Conservation (phyloP, 2,113 vertebrate species). For the Nycticryphes semicollaris region DNA sequence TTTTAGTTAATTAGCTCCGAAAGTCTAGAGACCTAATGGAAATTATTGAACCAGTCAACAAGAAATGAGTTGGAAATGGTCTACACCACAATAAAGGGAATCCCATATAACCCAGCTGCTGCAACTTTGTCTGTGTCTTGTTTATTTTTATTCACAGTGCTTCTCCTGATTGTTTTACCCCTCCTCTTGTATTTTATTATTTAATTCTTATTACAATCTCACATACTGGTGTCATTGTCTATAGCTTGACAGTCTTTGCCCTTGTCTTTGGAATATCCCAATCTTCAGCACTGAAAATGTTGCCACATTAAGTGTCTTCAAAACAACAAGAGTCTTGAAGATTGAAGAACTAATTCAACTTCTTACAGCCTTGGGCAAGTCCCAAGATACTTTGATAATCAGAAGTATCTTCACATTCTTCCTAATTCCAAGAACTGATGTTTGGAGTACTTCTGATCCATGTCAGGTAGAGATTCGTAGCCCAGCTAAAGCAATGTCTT, state of each 20-base stretch:
- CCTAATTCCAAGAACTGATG: not conserved
- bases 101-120: not conserved
- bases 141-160: not conserved
- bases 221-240: not conserved
- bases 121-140: not conserved
- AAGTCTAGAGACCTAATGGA: not conserved
- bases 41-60: not conserved
- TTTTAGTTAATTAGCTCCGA: slow-evolving; percentile 34
- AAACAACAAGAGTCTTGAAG: not conserved
- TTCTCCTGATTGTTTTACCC: not conserved
- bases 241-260: not conserved
- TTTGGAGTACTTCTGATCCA: not conserved
- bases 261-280: not conserved
- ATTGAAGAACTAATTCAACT: not conserved
- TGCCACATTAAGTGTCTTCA: not conserved
- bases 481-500: not conserved
- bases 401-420: not conserved
- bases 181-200: not conserved
- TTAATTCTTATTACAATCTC: not conserved
- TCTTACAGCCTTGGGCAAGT: not conserved
- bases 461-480: not conserved
- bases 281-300: not conserved
- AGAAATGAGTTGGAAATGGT: not conserved
- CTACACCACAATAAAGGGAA: not conserved
- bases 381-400: not conserved